Evolutionary conservation across 2,888 invertebrate genomes (phyloP).

Genomic region (Exocentrus adspersus): DNA sequence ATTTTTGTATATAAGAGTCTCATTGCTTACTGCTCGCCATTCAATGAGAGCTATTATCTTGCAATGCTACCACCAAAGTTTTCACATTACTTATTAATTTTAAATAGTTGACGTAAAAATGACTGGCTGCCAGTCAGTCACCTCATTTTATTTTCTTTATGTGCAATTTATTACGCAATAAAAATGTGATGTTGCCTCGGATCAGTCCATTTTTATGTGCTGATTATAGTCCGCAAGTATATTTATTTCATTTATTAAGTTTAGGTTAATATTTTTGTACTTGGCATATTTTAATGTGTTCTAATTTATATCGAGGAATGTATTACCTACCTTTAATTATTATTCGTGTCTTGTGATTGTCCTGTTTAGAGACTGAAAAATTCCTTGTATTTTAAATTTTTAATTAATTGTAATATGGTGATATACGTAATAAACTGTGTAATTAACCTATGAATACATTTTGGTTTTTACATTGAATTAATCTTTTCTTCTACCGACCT

Average conservation of each 20-base stretch:
- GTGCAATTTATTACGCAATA: conserved; percentile 58
- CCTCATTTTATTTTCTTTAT: conserved; percentile 44
- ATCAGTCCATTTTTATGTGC: conserved; percentile 30
- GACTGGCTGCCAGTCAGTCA: conserved; percentile 36
- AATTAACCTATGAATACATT: conserved; percentile 23
- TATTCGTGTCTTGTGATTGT: conserved; percentile 36
- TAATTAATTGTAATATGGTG: conserved; percentile 24
- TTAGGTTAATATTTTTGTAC: conserved; percentile 31
- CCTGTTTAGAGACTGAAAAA: conserved; percentile 42
- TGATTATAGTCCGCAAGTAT: conserved; percentile 37
- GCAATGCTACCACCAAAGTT: conserved; percentile 59
- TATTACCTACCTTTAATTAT: no score
- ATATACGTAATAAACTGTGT: conserved; percentile 32
- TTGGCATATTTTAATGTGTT: conserved; percentile 30
- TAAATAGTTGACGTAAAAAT: conserved; percentile 43
- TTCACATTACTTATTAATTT: conserved; percentile 51
- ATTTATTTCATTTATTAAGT: conserved; percentile 38
- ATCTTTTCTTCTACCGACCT: not conserved
- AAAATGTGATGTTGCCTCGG: conserved; percentile 52
- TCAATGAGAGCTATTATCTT: conserved; percentile 48
- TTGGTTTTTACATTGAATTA: conserved; percentile 7
- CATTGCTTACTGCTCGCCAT: conserved; percentile 42
- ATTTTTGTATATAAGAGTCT: conserved; percentile 37
- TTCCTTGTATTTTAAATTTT: conserved; percentile 34
- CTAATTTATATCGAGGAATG: conserved; percentile 31